These are phyloP conservation scores for Drosophila nasuta DNA, from an alignment of 1,140 invertebrate genomes.

Conservation along the genomic window DNA sequence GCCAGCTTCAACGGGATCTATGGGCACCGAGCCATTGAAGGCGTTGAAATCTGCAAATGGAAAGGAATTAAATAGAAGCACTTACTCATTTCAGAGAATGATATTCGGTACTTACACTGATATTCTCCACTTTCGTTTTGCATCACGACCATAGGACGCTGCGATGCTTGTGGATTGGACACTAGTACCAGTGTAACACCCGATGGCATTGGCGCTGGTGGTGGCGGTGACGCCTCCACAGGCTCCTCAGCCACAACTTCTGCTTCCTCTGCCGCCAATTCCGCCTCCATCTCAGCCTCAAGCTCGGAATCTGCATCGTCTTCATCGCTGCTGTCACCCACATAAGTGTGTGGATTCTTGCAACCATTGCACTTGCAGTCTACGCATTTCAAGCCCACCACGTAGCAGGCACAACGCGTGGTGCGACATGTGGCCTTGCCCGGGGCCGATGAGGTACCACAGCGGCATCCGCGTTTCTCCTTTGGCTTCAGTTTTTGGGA, in stretches of 20 bases:
- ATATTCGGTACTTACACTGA: slow-evolving; percentile 54
- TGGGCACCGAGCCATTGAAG: slow-evolving; percentile 48
- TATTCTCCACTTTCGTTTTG: slow-evolving; percentile 69
- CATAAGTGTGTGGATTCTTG: slow-evolving; percentile 60
- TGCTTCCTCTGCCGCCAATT: not conserved
- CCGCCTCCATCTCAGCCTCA: not conserved
- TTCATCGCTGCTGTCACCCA: slow-evolving; percentile 33
- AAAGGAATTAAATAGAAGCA: not conserved
- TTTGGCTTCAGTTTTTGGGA: slow-evolving; percentile 21
- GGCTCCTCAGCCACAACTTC: not conserved
- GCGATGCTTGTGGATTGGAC: slow-evolving; percentile 36
- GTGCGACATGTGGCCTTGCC: slow-evolving; percentile 57
- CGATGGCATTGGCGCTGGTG: not conserved
- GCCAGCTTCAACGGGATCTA: slow-evolving; percentile 43
- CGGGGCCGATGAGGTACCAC: slow-evolving; percentile 51
- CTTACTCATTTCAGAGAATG: not conserved
- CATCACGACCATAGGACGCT: slow-evolving; percentile 63
- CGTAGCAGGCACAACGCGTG: slow-evolving; percentile 58
- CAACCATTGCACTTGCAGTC: slow-evolving; percentile 58
- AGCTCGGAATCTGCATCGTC: slow-evolving; percentile 6
- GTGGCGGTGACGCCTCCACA: not conserved
- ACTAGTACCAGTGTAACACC: slow-evolving; percentile 43
- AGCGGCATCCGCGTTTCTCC: slow-evolving; percentile 48
- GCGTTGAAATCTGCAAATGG: slow-evolving; percentile 58
- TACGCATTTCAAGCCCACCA: slow-evolving; percentile 34